Conservation (phyloP, 2,888 invertebrate genomes). For the Didymodactylos carnosus region DNA sequence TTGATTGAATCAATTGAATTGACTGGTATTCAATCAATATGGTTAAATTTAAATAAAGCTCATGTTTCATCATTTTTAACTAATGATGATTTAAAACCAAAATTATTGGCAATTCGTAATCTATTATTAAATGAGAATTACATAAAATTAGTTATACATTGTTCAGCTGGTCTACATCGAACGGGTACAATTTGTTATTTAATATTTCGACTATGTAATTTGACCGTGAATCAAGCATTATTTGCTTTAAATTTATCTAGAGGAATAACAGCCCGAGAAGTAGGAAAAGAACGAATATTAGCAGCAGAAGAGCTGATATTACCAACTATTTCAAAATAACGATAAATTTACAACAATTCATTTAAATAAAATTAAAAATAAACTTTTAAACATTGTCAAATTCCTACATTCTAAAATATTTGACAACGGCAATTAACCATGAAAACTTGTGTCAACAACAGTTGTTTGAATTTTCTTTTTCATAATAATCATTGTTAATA, state of each 20-base stretch:
- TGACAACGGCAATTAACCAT: no score
- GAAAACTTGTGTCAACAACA: no score
- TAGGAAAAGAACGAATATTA: background rate
- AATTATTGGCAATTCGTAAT: background rate
- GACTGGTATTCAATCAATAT: background rate
- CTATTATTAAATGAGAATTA: background rate
- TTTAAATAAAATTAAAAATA: no score
- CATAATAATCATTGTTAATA: no score
- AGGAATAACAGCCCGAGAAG: background rate
- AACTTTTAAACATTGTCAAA: no score
- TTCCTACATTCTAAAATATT: no score
- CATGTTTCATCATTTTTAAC: background rate
- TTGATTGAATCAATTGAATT: background rate
- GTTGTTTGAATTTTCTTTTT: no score
- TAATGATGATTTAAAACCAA: background rate
- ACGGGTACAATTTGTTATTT: background rate
- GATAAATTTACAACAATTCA: no score
- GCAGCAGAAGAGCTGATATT: no score
- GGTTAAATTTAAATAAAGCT: background rate
- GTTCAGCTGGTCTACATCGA: background rate
- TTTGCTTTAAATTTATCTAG: background rate
- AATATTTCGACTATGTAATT: background rate
- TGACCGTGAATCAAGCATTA: background rate
- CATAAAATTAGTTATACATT: background rate
- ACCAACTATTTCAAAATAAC: no score